phyloP scores from a whole-genome alignment of 1,140 invertebrate species.

The Copidosoma floridanum region DNA sequence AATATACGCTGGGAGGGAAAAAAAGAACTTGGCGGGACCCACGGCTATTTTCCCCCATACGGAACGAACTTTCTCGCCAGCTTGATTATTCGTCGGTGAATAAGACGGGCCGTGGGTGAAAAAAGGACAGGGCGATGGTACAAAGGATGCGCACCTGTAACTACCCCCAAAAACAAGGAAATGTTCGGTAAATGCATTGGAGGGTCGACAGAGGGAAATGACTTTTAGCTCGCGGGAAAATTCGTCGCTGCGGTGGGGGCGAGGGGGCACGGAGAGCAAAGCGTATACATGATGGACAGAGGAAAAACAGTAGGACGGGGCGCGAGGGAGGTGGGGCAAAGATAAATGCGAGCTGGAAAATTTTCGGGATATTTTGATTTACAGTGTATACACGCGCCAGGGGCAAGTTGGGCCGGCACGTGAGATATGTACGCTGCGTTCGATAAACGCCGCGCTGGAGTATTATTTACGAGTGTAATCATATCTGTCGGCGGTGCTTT shows the following conservation, averaged over 20 bases:
- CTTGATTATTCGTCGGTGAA: constrained; percentile 11
- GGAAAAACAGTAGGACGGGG: background rate
- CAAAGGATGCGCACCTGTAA: no score
- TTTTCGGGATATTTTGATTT: no score
- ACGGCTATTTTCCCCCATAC: constrained; percentile 4
- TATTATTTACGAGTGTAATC: no score
- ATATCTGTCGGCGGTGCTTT: no score
- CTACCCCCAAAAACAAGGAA: background rate
- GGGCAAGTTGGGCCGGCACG: no score
- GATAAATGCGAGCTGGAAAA: background rate
- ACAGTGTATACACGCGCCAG: no score
- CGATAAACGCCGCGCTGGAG: no score
- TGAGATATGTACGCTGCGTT: no score
- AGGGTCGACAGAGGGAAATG: background rate
- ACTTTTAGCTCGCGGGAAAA: background rate
- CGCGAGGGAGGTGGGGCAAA: background rate
- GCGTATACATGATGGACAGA: background rate
- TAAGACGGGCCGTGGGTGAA: background rate
- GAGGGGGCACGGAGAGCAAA: background rate
- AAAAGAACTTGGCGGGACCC: no score
- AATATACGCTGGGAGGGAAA: no score
- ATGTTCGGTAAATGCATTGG: constrained; percentile 3
- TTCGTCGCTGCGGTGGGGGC: no score
- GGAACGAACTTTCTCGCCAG: background rate
- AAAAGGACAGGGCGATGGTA: constrained; percentile 7